Percentiles rank a stretch among this genome's conserved stretches.
Evolutionary conservation across 2,888 invertebrate genomes (phyloP).

Genomic region (Trichacis sp.): DNA sequence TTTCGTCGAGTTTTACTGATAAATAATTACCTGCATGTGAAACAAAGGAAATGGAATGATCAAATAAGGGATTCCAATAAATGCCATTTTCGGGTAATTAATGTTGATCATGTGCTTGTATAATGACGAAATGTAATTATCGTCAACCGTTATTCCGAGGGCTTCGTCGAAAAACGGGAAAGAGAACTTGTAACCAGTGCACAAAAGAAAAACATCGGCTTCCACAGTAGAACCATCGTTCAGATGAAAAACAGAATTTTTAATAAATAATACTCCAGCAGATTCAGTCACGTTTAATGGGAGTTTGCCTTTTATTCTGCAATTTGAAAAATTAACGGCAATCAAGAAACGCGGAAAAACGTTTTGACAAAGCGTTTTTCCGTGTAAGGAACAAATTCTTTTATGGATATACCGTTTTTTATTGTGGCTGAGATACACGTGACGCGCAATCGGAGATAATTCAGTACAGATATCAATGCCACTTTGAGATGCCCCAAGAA

Average conservation of each 20-base stretch:
- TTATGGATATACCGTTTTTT: conserved; percentile 67
- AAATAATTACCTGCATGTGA: conserved; percentile 76
- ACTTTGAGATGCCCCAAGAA: conserved; percentile 81
- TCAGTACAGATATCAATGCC: conserved; percentile 81
- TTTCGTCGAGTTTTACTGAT: too few species aligned
- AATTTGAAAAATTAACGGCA: not conserved
- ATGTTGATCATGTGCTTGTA: conserved; percentile 84
- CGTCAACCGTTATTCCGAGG: conserved; percentile 74
- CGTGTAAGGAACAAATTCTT: too few species aligned
- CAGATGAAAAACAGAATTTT: conserved; percentile 72
- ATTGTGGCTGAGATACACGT: conserved; percentile 73
- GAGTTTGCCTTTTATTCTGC: conserved; percentile 68
- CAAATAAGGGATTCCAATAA: conserved; percentile 79
- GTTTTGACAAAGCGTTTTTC: conserved; percentile 17
- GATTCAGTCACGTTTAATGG: conserved; percentile 72
- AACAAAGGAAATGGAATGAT: conserved; percentile 79
- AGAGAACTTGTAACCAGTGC: conserved; percentile 81
- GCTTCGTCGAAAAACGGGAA: conserved; percentile 78
- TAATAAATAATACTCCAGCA: conserved; percentile 71
- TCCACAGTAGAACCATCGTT: conserved; percentile 73
- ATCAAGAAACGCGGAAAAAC: not conserved
- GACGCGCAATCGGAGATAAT: conserved; percentile 70
- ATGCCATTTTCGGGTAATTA: conserved; percentile 80
- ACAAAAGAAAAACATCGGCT: conserved; percentile 77
- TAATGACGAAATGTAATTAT: conserved; percentile 77